A percentile compares a stretch with the other conserved stretches of the same genome.
phyloP scores from a whole-genome alignment of 2,797 vertebrate genomes.

The Anabacerthia variegaticeps region DNA sequence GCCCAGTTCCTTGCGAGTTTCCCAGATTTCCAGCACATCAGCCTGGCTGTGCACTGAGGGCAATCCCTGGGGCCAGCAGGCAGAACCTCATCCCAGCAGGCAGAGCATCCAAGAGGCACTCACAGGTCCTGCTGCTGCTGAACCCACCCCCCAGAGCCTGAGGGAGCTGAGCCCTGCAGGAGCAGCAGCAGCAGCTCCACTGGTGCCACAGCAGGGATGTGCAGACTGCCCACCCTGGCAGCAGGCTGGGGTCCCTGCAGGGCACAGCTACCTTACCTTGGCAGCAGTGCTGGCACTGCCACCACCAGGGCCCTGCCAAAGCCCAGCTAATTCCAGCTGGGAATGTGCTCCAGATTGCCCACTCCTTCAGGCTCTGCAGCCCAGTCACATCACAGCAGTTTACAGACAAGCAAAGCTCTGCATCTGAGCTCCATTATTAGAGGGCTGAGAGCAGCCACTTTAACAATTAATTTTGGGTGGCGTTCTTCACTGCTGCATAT shows the following conservation, averaged over 20 bases:
- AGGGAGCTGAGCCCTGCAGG: fast-evolving
- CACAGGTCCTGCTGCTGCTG: background rate
- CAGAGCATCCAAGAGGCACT: fast-evolving
- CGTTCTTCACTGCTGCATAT: background rate
- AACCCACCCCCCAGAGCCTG: background rate
- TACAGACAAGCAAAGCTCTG: background rate
- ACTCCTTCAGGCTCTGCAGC: background rate
- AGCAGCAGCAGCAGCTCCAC: background rate
- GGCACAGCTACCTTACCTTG: fast-evolving
- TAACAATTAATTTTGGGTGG: background rate
- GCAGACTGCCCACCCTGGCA: background rate
- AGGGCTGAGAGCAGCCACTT: background rate
- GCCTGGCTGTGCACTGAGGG: background rate
- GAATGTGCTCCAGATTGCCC: background rate
- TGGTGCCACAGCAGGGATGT: fast-evolving
- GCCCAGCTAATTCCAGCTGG: background rate
- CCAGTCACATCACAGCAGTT: background rate
- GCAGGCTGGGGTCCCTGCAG: background rate
- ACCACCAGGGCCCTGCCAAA: background rate
- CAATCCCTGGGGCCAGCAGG: background rate
- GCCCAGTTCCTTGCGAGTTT: background rate
- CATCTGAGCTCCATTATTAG: background rate
- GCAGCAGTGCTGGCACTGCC: background rate
- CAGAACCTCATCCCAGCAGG: background rate
- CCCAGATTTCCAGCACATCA: background rate